Conservation (phyloP, 2,888 invertebrate genomes). For the Hemaris fuciformis region DNA sequence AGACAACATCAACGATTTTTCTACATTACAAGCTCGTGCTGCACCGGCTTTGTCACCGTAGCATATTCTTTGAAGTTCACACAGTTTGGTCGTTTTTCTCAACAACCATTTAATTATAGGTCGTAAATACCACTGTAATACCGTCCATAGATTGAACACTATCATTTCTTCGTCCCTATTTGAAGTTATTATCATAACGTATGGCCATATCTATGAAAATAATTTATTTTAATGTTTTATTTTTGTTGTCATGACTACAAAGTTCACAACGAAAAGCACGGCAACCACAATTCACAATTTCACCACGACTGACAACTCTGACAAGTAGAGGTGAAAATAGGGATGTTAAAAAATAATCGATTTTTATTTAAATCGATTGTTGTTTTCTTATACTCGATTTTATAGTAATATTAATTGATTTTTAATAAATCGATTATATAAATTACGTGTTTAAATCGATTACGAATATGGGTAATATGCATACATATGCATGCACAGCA, state of each 20-base stretch:
- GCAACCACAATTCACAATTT: not conserved
- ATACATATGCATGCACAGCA: too few species aligned
- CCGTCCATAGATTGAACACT: conserved; percentile 66
- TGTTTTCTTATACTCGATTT: too few species aligned
- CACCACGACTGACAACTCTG: too few species aligned
- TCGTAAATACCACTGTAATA: conserved; percentile 84
- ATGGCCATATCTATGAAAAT: not conserved
- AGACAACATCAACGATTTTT: conserved; percentile 87
- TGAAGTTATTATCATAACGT: not conserved
- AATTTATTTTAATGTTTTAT: conserved; percentile 13
- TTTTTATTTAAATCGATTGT: too few species aligned
- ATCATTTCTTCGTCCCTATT: conserved; percentile 47
- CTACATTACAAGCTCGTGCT: conserved; percentile 86
- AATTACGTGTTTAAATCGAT: too few species aligned
- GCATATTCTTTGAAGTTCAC: conserved; percentile 95
- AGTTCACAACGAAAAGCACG: not conserved
- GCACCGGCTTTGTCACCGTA: conserved; percentile 90
- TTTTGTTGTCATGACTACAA: conserved; percentile 46
- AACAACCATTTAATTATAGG: conserved; percentile 96
- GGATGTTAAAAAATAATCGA: too few species aligned
- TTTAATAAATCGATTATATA: too few species aligned
- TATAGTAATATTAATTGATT: too few species aligned
- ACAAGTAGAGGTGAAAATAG: too few species aligned
- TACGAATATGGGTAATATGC: too few species aligned
- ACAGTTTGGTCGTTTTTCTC: conserved; percentile 91